Base-by-base conservation (phyloP, 2,113 vertebrate species). In the Cyanoderma ruficeps region DNA sequence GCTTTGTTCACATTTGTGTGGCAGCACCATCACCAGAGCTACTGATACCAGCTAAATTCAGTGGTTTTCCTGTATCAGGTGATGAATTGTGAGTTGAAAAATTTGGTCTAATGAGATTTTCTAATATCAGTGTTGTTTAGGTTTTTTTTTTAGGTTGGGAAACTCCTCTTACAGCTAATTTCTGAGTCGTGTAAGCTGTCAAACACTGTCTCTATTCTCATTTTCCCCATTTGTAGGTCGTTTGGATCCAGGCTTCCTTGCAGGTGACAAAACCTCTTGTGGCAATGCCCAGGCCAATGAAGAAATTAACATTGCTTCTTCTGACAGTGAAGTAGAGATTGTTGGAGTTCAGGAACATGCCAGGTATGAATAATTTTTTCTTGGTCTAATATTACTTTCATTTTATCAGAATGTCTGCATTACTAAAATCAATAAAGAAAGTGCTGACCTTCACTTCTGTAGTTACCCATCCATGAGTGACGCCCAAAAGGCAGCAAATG, bases 321-420 rank as follows among this genome's bases (percentile, higher is more conserved):
- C 99, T 14, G 99, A 99, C 94, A 99, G 99, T 0, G 99, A 99
- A 97, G 99, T 99, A 96, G 99, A 99, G 97, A 99, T 99, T 79
- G 98, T 99, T 59, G 99, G 99, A 53, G 99, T 99, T 96, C 99
- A 99, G 91, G 99, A 99, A 96, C 98, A 99, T 90, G 97, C 98
- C 96, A 98, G 99, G 99, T 99, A 98, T 78, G 14, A 30, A 39
- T 88, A 90, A 10, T 15, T 46, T 55, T 76, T 88, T 76, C 57
- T 61, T 50, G 10, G 37, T 82, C 47, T 65, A 49, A 17, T 85
- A 52, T 25, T 60, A 57, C 57, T 86, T 92, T 81, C 30, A 74
- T 74, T 74, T 52, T 59, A 27, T 74, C 61, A 87, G 30, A 76
- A 39, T 59, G 35, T 31, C 13, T 72, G 9, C 30, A 46, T 55